phyloP scores from a whole-genome alignment of 1,140 invertebrate genomes.

The Battus philenor region DNA sequence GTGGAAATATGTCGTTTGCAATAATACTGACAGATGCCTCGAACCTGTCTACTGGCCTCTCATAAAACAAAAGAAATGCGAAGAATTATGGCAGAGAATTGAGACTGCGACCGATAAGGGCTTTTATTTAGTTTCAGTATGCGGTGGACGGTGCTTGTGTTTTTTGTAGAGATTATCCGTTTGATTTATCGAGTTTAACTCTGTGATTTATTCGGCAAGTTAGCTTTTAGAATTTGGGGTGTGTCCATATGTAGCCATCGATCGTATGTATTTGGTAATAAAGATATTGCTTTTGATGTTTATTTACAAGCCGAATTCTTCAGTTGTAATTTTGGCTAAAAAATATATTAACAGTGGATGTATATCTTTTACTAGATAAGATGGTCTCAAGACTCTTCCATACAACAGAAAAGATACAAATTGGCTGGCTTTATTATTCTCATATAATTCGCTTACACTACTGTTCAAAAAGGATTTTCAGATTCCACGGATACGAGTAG shows the following conservation, averaged over 20 bases:
- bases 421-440: too few species aligned
- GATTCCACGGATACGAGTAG: too few species aligned
- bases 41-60: conserved; percentile 16
- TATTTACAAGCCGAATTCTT: too few species aligned
- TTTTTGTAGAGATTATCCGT: conserved; percentile 28
- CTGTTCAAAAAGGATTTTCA: not conserved
- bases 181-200: conserved; percentile 31
- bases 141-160: conserved; percentile 24
- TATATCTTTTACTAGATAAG: too few species aligned
- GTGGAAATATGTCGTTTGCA: conserved; percentile 2
- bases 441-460: not conserved
- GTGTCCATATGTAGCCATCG: not conserved
- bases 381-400: too few species aligned
- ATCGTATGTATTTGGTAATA: not conserved
- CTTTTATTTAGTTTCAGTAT: conserved; percentile 24
- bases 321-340: too few species aligned
- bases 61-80: conserved; percentile 29
- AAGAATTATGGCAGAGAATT: conserved; percentile 25
- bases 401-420: too few species aligned
- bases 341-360: too few species aligned
- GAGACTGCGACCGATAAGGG: conserved; percentile 28
- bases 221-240: conserved; percentile 23
- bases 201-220: conserved; percentile 28
- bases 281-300: conserved; percentile 4
- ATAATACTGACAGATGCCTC: conserved; percentile 8